These are phyloP conservation scores for Sphyrna mokarran DNA, from an alignment of 2,113 vertebrate species.

Conservation along the genomic window DNA sequence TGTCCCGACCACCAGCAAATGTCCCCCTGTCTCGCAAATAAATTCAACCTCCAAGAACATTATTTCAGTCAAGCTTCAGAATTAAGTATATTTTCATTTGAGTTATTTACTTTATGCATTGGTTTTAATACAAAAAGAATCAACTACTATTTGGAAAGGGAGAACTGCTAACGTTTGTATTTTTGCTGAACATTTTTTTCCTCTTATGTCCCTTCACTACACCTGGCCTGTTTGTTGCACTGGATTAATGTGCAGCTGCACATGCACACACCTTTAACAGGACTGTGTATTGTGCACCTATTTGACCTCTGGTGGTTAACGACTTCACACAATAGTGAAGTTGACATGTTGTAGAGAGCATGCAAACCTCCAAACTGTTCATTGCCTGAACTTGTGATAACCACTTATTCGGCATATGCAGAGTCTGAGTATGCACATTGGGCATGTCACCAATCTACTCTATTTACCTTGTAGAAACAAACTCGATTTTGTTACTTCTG, in stretches of 20 bases:
- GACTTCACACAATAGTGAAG: background rate
- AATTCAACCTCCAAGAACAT: background rate
- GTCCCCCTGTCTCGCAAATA: background rate
- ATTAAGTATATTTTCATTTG: background rate
- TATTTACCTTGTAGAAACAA: background rate
- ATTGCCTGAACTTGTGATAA: background rate
- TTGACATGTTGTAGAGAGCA: background rate
- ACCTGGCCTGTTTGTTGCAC: no score
- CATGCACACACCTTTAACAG: no score
- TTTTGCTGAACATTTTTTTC: background rate
- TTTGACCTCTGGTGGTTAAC: background rate
- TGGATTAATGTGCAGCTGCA: no score
- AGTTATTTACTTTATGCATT: background rate
- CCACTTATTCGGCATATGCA: background rate
- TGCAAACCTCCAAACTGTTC: background rate
- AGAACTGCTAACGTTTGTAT: background rate
- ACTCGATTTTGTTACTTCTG: background rate
- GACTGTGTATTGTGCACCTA: no score
- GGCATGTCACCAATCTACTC: background rate
- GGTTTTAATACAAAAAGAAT: background rate
- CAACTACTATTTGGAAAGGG: background rate
- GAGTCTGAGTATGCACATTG: background rate
- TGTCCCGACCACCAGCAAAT: no score
- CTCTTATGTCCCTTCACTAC: no score
- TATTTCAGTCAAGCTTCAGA: background rate